A percentile compares a stretch with the other conserved stretches of the same genome.
phyloP scores from a whole-genome alignment of 2,888 invertebrate genomes.

The Phyllotreta cruciferae region DNA sequence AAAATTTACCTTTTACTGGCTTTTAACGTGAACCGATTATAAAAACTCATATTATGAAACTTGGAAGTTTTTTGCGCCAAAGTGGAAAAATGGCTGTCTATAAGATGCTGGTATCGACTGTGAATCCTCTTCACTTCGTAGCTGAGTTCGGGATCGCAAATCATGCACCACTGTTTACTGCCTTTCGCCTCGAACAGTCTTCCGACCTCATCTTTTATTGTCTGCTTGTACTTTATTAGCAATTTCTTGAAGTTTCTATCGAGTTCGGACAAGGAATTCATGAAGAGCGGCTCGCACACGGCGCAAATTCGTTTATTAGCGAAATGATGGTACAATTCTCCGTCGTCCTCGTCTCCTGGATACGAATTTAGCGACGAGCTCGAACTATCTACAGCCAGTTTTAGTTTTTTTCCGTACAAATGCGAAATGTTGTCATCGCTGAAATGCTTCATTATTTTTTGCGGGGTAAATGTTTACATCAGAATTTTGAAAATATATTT shows the following conservation, averaged over 20 bases:
- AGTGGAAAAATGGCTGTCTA: not conserved
- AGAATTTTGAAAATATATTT: no score
- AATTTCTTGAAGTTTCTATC: constrained; percentile 1
- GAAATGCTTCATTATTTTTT: no score
- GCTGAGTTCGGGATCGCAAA: not conserved
- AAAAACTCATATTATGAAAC: no score
- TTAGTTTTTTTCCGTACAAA: no score
- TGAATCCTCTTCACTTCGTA: constrained; percentile 7
- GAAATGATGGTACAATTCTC: no score
- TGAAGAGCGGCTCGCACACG: constrained; percentile 12
- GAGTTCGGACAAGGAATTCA: not conserved
- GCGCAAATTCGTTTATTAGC: not conserved
- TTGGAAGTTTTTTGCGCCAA: no score
- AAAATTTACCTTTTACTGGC: no score
- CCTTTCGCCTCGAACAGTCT: not conserved
- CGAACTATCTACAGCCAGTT: not conserved
- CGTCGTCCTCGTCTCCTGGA: not conserved
- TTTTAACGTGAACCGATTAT: no score
- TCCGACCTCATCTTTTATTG: constrained; percentile 3
- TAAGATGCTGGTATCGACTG: not conserved
- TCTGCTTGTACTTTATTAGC: not conserved
- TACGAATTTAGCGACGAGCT: not conserved
- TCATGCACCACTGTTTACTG: not conserved
- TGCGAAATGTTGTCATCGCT: no score
- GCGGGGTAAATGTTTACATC: no score